Percentiles rank a stretch among this genome's conserved stretches.
Evolutionary conservation across 1,140 invertebrate species (phyloP).

Genomic region (Conopomorpha cramerella): DNA sequence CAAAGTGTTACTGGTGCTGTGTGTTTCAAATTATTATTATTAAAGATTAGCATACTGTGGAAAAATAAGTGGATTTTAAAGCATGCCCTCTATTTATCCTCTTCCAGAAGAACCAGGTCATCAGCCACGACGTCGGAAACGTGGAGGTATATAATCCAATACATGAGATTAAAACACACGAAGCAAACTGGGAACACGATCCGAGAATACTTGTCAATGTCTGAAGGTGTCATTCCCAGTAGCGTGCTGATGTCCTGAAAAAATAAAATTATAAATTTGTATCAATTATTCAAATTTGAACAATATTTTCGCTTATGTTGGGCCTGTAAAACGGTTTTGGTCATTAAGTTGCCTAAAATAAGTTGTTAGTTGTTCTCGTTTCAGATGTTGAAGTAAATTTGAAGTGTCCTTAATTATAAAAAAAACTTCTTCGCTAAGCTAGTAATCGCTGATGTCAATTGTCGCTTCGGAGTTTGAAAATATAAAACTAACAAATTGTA

Average conservation of each 20-base stretch:
- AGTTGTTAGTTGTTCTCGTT: too few relatives aligned
- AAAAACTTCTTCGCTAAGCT: too few relatives aligned
- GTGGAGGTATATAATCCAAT: constrained; percentile 95
- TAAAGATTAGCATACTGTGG: constrained; percentile 12
- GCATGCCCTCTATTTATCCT: constrained; percentile 70
- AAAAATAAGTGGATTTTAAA: constrained; percentile 40
- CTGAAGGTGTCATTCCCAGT: constrained; percentile 87
- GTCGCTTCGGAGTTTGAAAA: too few relatives aligned
- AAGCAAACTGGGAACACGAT: constrained; percentile 95
- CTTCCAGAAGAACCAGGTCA: constrained; percentile 84
- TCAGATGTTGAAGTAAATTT: too few relatives aligned
- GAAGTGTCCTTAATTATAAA: too few relatives aligned
- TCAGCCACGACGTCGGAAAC: constrained; percentile 93
- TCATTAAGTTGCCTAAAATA: too few relatives aligned
- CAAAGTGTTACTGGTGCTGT: too few relatives aligned
- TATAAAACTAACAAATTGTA: too few relatives aligned
- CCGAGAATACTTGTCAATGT: constrained; percentile 93
- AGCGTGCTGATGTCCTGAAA: constrained; percentile 80
- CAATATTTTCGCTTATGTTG: too few relatives aligned
- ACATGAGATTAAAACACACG: constrained; percentile 95
- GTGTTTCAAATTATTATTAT: constrained; percentile 41
- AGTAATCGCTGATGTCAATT: too few relatives aligned
- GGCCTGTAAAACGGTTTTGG: too few relatives aligned
- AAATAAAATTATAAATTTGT: background rate
- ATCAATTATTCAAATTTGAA: background rate